Percentiles rank a stretch among this genome's conserved stretches.
phyloP scores from a whole-genome alignment of 1,140 invertebrate species.

The Aphidius ervi region DNA sequence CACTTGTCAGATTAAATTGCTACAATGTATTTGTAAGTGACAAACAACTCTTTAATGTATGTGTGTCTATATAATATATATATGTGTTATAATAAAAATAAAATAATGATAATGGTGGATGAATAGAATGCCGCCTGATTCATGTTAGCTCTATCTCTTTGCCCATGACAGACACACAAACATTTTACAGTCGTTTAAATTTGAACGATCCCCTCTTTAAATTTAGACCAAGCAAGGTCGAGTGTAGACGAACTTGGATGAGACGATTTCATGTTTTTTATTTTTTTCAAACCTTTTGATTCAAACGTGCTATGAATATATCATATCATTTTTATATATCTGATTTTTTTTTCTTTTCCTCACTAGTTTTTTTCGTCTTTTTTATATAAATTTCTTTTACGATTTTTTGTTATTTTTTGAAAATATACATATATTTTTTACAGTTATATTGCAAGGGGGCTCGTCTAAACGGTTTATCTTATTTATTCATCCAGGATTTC shows the following conservation, averaged over 20 bases:
- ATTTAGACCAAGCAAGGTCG: conserved; percentile 31
- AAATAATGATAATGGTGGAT: too few species aligned
- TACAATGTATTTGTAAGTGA: too few species aligned
- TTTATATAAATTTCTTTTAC: not conserved
- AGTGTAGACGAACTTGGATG: conserved; percentile 15
- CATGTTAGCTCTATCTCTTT: not conserved
- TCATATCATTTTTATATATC: not conserved
- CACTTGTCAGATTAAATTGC: too few species aligned
- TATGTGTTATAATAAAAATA: too few species aligned
- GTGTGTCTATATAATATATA: too few species aligned
- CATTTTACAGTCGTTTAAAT: conserved; percentile 20
- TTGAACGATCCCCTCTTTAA: conserved; percentile 26
- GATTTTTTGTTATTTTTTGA: not conserved
- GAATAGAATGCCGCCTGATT: not conserved
- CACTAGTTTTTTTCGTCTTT: not conserved
- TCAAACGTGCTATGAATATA: conserved; percentile 19
- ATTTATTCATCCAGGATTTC: too few species aligned
- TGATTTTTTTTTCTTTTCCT: not conserved
- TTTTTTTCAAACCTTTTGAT: conserved; percentile 24
- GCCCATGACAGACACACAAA: not conserved
- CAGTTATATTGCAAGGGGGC: too few species aligned
- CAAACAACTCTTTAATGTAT: too few species aligned
- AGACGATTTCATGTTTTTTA: conserved; percentile 11
- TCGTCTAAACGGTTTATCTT: too few species aligned
- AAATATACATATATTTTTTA: too few species aligned